Evolutionary conservation across 1,140 invertebrate genomes (phyloP).

Genomic region (Eurosta solidaginis): DNA sequence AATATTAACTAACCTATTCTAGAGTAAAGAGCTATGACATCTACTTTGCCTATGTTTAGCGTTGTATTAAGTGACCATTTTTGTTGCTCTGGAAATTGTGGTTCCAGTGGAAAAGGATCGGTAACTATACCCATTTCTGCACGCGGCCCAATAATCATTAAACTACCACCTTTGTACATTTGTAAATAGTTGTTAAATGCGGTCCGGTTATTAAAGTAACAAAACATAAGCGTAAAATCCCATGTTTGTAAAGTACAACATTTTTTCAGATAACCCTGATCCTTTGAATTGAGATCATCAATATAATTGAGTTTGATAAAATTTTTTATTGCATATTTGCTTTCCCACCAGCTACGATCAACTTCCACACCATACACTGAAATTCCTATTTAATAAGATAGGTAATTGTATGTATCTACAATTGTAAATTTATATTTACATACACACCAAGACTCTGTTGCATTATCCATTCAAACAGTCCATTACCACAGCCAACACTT

Average conservation of each 20-base stretch:
- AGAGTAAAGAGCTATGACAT: slow-evolving; percentile 63
- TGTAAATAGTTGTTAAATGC: slow-evolving; percentile 72
- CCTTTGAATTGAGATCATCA: slow-evolving; percentile 35
- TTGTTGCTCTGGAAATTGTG: slow-evolving; percentile 57
- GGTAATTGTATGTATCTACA: background rate
- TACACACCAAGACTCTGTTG: slow-evolving; percentile 42
- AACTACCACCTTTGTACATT: slow-evolving; percentile 64
- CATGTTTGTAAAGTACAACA: slow-evolving; percentile 43
- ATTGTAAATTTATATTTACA: background rate
- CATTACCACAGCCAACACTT: slow-evolving; percentile 52
- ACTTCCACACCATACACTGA: slow-evolving; percentile 63
- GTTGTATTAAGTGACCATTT: slow-evolving; percentile 50
- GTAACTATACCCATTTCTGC: slow-evolving; percentile 68
- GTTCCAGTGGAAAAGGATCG: slow-evolving; percentile 69
- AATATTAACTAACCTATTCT: slow-evolving; percentile 33
- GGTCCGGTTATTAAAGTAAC: slow-evolving; percentile 73
- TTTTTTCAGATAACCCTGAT: slow-evolving; percentile 47
- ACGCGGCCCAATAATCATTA: slow-evolving; percentile 74
- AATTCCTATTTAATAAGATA: slow-evolving; percentile 26
- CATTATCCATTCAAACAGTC: slow-evolving; percentile 53
- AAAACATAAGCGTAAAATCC: slow-evolving; percentile 70
- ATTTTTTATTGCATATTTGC: slow-evolving; percentile 64
- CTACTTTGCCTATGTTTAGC: slow-evolving; percentile 59
- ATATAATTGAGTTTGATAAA: slow-evolving; percentile 63
- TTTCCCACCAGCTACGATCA: slow-evolving; percentile 67